A percentile compares a stretch with the other conserved stretches of the same genome.
phyloP scores from a whole-genome alignment of 2,797 vertebrate species.

The Limosa lapponica region DNA sequence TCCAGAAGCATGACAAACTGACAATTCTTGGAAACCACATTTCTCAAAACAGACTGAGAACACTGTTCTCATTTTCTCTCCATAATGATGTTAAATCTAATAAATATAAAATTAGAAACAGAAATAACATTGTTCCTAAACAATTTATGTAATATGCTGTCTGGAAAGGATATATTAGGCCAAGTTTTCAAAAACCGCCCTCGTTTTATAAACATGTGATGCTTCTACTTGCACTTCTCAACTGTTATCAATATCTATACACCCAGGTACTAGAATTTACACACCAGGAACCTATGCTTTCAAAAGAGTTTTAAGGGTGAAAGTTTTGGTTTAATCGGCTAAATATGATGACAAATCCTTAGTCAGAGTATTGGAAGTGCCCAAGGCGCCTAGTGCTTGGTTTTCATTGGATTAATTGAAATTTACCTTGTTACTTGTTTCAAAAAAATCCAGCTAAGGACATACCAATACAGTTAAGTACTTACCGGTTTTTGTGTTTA shows the following conservation, averaged over 20 bases:
- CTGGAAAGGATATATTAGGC: constrained; percentile 56
- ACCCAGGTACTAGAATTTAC: background rate
- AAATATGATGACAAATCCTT: background rate
- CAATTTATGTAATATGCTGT: constrained; percentile 64
- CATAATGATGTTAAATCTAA: constrained; percentile 73
- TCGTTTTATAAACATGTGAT: background rate
- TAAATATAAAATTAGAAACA: constrained; percentile 76
- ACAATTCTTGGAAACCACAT: constrained; percentile 73
- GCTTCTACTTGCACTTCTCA: background rate
- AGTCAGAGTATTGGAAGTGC: background rate
- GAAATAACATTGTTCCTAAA: constrained; percentile 72
- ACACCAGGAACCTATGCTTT: background rate
- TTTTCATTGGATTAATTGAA: background rate
- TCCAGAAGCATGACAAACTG: constrained; percentile 62
- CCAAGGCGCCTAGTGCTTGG: background rate
- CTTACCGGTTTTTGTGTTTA: background rate
- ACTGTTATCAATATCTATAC: background rate
- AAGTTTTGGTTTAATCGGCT: background rate
- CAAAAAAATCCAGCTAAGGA: background rate
- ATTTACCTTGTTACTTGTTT: background rate
- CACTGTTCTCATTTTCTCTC: constrained; percentile 65
- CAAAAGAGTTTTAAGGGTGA: background rate
- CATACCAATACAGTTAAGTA: background rate
- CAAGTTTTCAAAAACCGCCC: background rate
- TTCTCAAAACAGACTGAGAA: constrained; percentile 59